These are phyloP conservation scores for Pollenia griseotomentosa DNA, from an alignment of 2,888 invertebrate genomes.

Conservation along the genomic window DNA sequence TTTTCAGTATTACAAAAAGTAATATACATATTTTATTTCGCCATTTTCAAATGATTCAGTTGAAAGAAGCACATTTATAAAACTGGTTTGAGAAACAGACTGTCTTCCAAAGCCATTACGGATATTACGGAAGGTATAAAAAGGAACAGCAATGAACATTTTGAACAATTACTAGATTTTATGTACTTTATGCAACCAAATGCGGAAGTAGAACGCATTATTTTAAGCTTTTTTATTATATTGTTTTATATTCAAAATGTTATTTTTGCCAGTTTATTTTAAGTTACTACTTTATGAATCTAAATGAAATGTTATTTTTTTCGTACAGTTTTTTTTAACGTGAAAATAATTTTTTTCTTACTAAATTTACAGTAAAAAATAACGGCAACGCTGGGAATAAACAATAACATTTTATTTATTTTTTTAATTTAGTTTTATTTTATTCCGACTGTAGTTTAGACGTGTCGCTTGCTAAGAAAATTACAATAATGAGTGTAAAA, in stretches of 20 bases:
- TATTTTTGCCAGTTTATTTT: too few relatives aligned
- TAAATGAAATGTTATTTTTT: too few relatives aligned
- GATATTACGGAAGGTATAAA: background rate
- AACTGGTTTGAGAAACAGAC: background rate
- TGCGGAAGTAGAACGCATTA: too few relatives aligned
- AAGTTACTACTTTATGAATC: too few relatives aligned
- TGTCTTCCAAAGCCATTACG: background rate
- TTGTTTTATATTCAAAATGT: too few relatives aligned
- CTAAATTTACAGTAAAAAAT: too few relatives aligned
- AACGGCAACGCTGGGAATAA: background rate
- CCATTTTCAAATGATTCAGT: too few relatives aligned
- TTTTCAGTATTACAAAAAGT: too few relatives aligned
- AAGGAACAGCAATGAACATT: background rate
- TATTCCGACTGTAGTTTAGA: background rate
- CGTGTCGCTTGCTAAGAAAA: conserved; percentile 13
- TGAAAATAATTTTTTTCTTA: too few relatives aligned
- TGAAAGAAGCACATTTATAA: background rate
- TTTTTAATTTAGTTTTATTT: conserved; percentile 21
- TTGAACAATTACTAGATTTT: background rate
- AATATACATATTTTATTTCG: too few relatives aligned
- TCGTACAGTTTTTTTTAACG: too few relatives aligned
- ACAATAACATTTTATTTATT: background rate
- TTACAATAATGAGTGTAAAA: conserved; percentile 20
- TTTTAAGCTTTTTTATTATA: too few relatives aligned
- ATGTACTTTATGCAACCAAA: background rate